These are phyloP conservation scores for Aphidius gifuensis DNA, from an alignment of 1,140 invertebrate genomes.

Conservation along the genomic window DNA sequence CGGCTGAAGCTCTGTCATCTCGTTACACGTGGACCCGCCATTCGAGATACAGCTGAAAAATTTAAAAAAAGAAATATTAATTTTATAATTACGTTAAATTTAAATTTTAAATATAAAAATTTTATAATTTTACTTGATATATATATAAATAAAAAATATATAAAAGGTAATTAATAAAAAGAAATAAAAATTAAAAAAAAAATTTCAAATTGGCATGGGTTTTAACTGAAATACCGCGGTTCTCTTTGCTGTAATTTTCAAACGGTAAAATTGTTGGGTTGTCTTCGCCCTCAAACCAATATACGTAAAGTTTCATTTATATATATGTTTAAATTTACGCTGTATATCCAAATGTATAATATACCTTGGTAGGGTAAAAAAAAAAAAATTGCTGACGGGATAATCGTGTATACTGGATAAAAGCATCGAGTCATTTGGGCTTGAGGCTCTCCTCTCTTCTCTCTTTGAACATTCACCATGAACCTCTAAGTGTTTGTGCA, in stretches of 20 bases:
- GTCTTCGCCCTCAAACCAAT: slow-evolving; percentile 1
- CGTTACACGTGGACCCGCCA: slow-evolving; percentile 54
- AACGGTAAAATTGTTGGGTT: slow-evolving; percentile 17
- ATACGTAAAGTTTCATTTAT: too few relatives aligned
- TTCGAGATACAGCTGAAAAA: slow-evolving; percentile 50
- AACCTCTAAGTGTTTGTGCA: too few relatives aligned
- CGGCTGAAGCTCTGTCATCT: slow-evolving; percentile 58
- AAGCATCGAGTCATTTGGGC: slow-evolving; percentile 14
- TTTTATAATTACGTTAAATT: too few relatives aligned
- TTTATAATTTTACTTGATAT: too few relatives aligned
- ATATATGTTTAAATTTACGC: too few relatives aligned
- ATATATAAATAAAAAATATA: slow-evolving; percentile 4
- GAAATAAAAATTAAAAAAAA: not conserved
- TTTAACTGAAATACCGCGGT: not conserved
- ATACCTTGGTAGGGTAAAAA: too few relatives aligned
- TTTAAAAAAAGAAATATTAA: not conserved
- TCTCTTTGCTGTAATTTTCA: not conserved
- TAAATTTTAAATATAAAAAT: too few relatives aligned
- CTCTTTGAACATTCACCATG: too few relatives aligned
- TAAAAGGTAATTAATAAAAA: slow-evolving; percentile 2
- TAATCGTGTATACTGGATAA: slow-evolving; percentile 7
- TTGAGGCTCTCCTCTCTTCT: not conserved
- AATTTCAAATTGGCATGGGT: not conserved
- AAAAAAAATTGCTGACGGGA: too few relatives aligned
- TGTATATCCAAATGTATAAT: too few relatives aligned